A percentile compares a stretch with the other conserved stretches of the same genome.
Conservation (phyloP, 2,797 vertebrate genomes). For the Agapornis canus region DNA sequence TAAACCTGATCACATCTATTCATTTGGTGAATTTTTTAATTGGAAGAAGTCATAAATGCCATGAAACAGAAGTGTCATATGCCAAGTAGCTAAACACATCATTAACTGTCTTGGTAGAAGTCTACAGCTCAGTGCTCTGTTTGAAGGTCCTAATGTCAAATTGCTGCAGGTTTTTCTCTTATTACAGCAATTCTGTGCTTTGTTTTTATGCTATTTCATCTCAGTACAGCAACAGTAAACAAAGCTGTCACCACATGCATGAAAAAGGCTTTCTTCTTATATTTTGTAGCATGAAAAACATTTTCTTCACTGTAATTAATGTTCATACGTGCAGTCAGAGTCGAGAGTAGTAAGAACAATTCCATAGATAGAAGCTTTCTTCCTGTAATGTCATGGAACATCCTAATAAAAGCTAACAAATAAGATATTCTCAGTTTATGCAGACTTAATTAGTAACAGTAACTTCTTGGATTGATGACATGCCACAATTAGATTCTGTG, state of each 20-base stretch:
- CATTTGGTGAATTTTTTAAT: not conserved
- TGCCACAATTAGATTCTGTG: accelerated
- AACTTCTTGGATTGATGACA: not conserved
- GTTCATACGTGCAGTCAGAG: accelerated
- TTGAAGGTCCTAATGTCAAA: not conserved
- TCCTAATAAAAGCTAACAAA: no score
- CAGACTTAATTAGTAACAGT: not conserved
- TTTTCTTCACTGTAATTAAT: not conserved
- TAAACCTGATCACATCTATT: not conserved
- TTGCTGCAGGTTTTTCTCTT: not conserved
- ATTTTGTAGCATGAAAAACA: not conserved
- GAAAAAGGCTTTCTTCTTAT: not conserved
- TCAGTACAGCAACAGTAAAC: not conserved
- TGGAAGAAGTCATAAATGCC: not conserved
- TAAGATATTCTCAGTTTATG: not conserved
- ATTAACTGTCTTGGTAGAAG: not conserved
- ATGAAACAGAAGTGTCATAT: accelerated
- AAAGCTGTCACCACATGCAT: not conserved
- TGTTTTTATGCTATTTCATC: not conserved
- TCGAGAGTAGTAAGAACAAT: not conserved
- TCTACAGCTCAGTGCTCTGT: not conserved
- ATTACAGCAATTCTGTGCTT: not conserved
- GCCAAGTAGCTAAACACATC: not conserved
- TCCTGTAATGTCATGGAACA: not conserved
- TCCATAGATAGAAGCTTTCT: accelerated